These are phyloP conservation scores for Gryllus bimaculatus DNA, from an alignment of 1,140 invertebrate genomes.

Conservation along the genomic window DNA sequence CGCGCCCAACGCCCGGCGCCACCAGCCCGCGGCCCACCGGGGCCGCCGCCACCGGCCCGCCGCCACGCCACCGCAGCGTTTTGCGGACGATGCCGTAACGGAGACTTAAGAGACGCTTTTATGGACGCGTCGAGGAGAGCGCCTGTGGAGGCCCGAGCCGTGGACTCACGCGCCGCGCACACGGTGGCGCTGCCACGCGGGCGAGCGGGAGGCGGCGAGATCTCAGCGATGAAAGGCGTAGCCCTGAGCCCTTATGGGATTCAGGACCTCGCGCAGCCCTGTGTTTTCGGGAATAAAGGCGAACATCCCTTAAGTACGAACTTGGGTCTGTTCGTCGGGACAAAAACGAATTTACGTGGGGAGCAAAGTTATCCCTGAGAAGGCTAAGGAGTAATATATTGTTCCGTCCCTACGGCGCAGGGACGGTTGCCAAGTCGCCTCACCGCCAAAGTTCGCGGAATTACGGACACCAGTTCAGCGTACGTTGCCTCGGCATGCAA, in stretches of 20 bases:
- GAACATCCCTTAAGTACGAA: background rate
- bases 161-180: too few species aligned
- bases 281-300: conserved; percentile 1
- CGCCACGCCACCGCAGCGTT: too few species aligned
- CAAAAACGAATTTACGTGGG: conserved; percentile 1
- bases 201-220: too few species aligned
- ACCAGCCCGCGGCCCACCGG: too few species aligned
- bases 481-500: background rate
- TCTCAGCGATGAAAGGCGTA: too few species aligned
- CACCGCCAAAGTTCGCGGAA: background rate
- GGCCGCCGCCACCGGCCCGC: too few species aligned
- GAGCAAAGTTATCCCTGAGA: background rate
- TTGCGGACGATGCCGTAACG: too few species aligned
- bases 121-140: too few species aligned
- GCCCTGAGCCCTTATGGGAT: background rate
- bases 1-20: too few species aligned
- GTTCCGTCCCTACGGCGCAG: background rate
- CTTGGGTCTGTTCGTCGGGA: background rate
- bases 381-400: conserved; percentile 1
- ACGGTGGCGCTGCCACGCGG: too few species aligned
- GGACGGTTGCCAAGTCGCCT: background rate
- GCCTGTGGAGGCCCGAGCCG: too few species aligned
- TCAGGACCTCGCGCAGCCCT: background rate
- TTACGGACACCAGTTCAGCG: background rate
- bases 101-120: too few species aligned